Base-by-base conservation (phyloP, 2,797 vertebrate species). In the Zenarchopterus dispar region DNA sequence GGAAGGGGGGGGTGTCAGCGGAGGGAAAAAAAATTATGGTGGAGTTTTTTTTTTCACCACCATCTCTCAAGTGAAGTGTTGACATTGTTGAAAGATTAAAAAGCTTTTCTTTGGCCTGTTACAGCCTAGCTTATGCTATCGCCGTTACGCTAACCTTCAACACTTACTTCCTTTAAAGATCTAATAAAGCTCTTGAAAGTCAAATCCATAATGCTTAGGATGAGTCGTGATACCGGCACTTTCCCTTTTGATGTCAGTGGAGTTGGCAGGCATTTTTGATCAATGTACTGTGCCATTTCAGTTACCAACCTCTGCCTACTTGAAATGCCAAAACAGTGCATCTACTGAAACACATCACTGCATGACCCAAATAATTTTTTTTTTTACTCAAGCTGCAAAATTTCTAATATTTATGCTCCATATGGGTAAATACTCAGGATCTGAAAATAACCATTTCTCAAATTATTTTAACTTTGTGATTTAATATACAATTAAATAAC, bases 161-260 rank as follows among this genome's bases (percentile, higher is more conserved):
- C 82, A 78, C 81, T 84, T 83, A 84, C 75, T 84, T 87, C 72
- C 69, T 87, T 87, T 87, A 89, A 87, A 85, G 63, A 87, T 84
- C 77, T 87, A 83, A 90, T 82, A 77, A 88, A 74, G 62, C 79
- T 86, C 70, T 78, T 85, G 48, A 86, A 90, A 87, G 76, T 79
- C 82, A 59, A 84, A 90, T 86, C 79, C 65, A 73, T 84, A 74
- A 85, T 77, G 89, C 78, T 80, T 80, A 72, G 77, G 62, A 80
- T 83, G 80, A 90, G 78, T 23, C 78, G 67, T 61, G 84, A 84
- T 63, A 79, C 79, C 76, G 81, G 81, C 66, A 77, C 62, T 73
- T 87, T 88, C 56, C 72, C 79, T 78, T 84, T 88, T 86, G 80
- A 88, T 87, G 85, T 85, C 79, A 86, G 51, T 15, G 23, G 39